These are phyloP conservation scores for Perizoma flavofasciatum DNA, from an alignment of 2,888 invertebrate genomes.

Conservation along the genomic window DNA sequence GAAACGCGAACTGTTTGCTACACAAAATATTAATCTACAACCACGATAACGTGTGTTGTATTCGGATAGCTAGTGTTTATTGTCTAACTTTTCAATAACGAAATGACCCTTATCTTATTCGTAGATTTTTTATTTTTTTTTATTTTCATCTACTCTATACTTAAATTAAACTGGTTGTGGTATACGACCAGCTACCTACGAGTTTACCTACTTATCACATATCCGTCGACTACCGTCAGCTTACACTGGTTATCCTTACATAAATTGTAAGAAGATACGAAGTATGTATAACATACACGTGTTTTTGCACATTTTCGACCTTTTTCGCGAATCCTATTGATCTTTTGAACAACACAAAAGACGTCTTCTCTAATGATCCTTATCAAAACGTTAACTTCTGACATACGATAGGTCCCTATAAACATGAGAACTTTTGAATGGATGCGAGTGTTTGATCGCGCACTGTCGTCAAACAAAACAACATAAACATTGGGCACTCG, in stretches of 20 bases:
- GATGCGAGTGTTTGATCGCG: slow-evolving; percentile 63
- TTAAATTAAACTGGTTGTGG: no score
- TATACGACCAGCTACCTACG: no score
- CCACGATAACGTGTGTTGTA: background rate
- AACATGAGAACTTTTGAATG: slow-evolving; percentile 68
- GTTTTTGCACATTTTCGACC: slow-evolving; percentile 23
- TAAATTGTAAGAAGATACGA: slow-evolving; percentile 16
- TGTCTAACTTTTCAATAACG: background rate
- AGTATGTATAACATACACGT: slow-evolving; percentile 35
- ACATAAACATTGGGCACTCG: slow-evolving; percentile 68
- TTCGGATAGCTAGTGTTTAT: background rate
- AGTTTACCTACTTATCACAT: no score
- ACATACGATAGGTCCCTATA: slow-evolving; percentile 44
- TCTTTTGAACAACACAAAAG: slow-evolving; percentile 26
- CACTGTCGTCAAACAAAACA: slow-evolving; percentile 74
- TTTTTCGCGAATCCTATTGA: slow-evolving; percentile 2
- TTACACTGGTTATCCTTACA: no score
- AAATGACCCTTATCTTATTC: no score
- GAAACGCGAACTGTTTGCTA: background rate
- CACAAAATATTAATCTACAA: background rate
- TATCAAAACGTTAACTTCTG: slow-evolving; percentile 43
- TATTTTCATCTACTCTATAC: no score
- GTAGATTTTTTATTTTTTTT: no score
- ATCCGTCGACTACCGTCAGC: no score
- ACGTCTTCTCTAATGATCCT: slow-evolving; percentile 38